These are phyloP conservation scores for Syrrhaptes paradoxus DNA, from an alignment of 2,113 vertebrate species.

Conservation along the genomic window DNA sequence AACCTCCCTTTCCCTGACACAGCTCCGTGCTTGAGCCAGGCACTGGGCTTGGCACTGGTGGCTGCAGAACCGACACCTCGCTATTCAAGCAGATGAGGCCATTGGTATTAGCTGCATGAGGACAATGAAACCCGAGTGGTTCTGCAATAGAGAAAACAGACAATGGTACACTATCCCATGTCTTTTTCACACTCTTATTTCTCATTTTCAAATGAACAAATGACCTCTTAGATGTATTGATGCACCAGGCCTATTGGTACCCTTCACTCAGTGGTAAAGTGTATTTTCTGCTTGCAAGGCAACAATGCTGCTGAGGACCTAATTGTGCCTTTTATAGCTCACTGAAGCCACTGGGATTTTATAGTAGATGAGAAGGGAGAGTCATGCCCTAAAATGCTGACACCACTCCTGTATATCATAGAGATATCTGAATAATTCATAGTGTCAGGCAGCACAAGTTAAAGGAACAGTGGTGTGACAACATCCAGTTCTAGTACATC, in stretches of 20 bases:
- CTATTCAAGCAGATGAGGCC: background rate
- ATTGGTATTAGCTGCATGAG: background rate
- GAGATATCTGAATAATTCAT: conserved; percentile 64
- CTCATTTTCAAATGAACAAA: background rate
- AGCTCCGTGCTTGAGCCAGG: background rate
- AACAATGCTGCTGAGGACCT: background rate
- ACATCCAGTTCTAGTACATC: background rate
- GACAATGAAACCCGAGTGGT: background rate
- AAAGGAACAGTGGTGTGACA: conserved; percentile 45
- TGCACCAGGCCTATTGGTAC: background rate
- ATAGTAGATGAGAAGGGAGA: conserved; percentile 30
- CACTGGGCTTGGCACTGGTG: background rate
- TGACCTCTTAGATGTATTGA: background rate
- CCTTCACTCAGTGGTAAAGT: background rate
- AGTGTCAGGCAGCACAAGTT: conserved; percentile 31
- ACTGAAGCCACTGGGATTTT: conserved; percentile 53
- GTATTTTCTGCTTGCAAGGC: conserved; percentile 8
- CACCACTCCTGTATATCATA: conserved; percentile 51
- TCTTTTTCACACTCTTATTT: background rate
- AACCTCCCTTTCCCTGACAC: background rate
- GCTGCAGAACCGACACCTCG: background rate
- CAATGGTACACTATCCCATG: background rate
- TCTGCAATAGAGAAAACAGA: background rate
- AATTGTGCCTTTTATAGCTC: conserved; percentile 45
- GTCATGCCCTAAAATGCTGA: conserved; percentile 60